Evolutionary conservation across 2,888 invertebrate species (phyloP).

Genomic region (Leptinotarsa rubiginosa): DNA sequence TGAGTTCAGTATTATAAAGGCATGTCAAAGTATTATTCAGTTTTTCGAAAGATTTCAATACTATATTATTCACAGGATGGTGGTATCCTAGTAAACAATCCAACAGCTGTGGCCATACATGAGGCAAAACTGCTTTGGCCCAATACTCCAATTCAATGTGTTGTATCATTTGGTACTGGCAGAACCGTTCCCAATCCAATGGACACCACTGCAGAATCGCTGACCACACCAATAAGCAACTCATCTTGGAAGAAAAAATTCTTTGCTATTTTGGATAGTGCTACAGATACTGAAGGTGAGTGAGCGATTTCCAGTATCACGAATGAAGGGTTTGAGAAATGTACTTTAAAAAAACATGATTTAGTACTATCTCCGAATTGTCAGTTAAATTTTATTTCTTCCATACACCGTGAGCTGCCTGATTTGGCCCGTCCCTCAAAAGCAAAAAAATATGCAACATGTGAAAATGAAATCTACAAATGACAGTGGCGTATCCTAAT

Average conservation of each 20-base stretch:
- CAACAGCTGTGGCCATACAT: constrained; percentile 87
- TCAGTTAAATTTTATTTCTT: too few relatives aligned
- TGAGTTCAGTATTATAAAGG: too few relatives aligned
- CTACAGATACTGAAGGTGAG: constrained; percentile 87
- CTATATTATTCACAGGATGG: constrained; percentile 72
- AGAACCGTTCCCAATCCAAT: constrained; percentile 67
- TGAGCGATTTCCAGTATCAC: neutral
- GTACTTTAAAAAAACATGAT: too few relatives aligned
- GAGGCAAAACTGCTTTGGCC: constrained; percentile 90
- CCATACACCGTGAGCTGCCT: too few relatives aligned
- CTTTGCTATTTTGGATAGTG: constrained; percentile 83
- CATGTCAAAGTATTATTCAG: too few relatives aligned
- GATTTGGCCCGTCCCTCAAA: too few relatives aligned
- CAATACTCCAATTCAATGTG: constrained; percentile 76
- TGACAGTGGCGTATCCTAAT: too few relatives aligned
- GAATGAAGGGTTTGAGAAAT: too few relatives aligned
- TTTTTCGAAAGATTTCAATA: too few relatives aligned
- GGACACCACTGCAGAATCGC: constrained; percentile 54
- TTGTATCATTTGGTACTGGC: constrained; percentile 88
- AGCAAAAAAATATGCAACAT: too few relatives aligned
- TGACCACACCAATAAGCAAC: constrained; percentile 54
- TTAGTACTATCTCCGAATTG: too few relatives aligned
- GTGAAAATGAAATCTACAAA: too few relatives aligned
- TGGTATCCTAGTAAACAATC: constrained; percentile 89
- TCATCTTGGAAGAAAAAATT: constrained; percentile 84